Base-by-base conservation (phyloP, 1,140 invertebrate genomes). In the Ceratitis capitata region DNA sequence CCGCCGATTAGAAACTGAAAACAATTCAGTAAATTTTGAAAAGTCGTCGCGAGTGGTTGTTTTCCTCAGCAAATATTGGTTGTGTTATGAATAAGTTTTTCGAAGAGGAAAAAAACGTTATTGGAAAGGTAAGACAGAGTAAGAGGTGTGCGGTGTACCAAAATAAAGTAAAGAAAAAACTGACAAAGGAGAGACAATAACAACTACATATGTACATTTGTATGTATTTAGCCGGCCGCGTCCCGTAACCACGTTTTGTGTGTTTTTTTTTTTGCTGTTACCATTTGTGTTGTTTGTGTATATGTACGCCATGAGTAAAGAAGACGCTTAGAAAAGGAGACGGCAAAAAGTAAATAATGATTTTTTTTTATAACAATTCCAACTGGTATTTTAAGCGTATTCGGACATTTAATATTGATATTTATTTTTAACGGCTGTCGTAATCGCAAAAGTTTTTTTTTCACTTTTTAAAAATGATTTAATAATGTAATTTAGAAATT, bases 341-440 rank as follows among this genome's bases (percentile, higher is more conserved):
- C 86, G 86, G 87, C 87, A 87, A 88, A 88, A 88, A 85, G 86
- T 87, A 61, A 87, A 89, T 88, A 88, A 88, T 86, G 86, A 82
- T 23, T 42, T 84, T 84, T 26, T 53, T 83, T 14, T n/a, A n/a
- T n/a, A n/a, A n/a, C 42, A 3, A 9, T 53, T 51, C 82, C 47
- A 53, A 49, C 82, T 51, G 23, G 12, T 53, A 35, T 83, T n/a
- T n/a, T 83, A 16, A 19, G 14, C 32, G 23, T 83, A 32, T 32
- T 29, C 45, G 82, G 23, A 32, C 7, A 16, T 49, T 32, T 53
- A 23, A 9, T 49, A 84, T 84, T 58, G 53, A 42, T 84, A 87
- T 86, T 90, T 90, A 90, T 90, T 89, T 90, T 89, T 90, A 90
- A 90, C 88, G 87, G 87, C 87, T 89, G 89, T 87, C 89, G 88